Conservation (phyloP, 2,113 vertebrate genomes). For the rabbit (Oryctolagus cuniculus) region DNA sequence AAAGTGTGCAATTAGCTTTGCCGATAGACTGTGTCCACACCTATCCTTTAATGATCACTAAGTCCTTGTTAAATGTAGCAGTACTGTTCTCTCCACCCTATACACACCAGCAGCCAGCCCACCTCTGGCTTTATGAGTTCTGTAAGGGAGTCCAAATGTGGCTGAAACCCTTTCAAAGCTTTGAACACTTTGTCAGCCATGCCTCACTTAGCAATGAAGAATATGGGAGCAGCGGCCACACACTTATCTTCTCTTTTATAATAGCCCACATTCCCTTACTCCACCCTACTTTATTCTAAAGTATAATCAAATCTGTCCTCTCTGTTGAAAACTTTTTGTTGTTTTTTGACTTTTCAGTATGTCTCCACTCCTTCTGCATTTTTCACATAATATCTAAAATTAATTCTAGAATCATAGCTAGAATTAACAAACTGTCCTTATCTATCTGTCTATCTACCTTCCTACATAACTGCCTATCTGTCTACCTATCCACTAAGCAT, state of each 20-base stretch:
- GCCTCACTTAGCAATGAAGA: background rate
- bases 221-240: background rate
- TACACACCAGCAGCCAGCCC: background rate
- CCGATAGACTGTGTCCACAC: constrained; percentile 6
- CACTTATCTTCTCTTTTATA: background rate
- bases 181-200: background rate
- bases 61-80: background rate
- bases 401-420: background rate
- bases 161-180: background rate
- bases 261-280: background rate
- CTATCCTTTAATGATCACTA: constrained; percentile 27
- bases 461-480: background rate
- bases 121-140: background rate
- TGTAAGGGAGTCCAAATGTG: background rate
- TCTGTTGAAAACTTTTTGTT: background rate
- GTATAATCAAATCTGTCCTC: background rate
- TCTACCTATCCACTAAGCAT: background rate
- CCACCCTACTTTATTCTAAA: background rate
- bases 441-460: background rate
- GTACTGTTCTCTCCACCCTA: background rate
- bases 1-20: constrained; percentile 55
- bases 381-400: background rate
- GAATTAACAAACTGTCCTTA: background rate
- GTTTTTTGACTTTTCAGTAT: background rate
- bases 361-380: background rate